These are phyloP conservation scores for Drosophila kanekoi DNA, from an alignment of 2,888 invertebrate species.

Conservation along the genomic window DNA sequence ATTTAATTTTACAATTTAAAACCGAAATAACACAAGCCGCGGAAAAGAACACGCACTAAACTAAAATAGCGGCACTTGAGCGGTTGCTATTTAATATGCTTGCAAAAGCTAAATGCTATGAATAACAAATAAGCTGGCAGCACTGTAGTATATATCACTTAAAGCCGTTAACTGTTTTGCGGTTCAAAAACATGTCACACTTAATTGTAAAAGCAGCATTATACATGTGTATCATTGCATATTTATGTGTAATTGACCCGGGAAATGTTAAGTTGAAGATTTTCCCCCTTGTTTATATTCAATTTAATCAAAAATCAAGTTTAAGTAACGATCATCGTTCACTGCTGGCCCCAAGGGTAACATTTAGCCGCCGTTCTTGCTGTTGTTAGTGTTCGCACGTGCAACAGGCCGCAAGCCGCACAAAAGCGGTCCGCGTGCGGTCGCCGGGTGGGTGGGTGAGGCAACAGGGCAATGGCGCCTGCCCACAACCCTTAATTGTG, in stretches of 20 bases:
- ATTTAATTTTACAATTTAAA: neutral
- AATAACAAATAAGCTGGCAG: neutral
- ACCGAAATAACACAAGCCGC: neutral
- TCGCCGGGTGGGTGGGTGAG: constrained; percentile 8
- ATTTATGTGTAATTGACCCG: neutral
- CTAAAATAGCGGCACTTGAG: neutral
- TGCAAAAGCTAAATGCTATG: constrained; percentile 8
- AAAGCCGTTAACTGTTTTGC: neutral
- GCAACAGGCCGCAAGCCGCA: constrained; percentile 73
- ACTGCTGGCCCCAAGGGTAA: constrained; percentile 61
- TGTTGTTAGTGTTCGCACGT: constrained; percentile 60
- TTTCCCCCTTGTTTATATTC: constrained; percentile 33
- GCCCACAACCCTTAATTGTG: constrained; percentile 75
- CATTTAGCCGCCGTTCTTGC: constrained; percentile 47
- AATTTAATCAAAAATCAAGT: constrained; percentile 72
- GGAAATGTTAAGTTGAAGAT: constrained; percentile 4
- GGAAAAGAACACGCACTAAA: neutral
- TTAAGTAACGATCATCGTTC: constrained; percentile 58
- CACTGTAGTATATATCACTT: neutral
- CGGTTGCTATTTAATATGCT: neutral
- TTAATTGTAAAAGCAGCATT: no score
- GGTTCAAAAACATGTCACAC: neutral
- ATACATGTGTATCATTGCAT: neutral
- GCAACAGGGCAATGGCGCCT: constrained; percentile 23
- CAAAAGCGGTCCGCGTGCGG: constrained; percentile 49